Base-by-base conservation (phyloP, 2,797 vertebrate species). In the Ataeniobius toweri region DNA sequence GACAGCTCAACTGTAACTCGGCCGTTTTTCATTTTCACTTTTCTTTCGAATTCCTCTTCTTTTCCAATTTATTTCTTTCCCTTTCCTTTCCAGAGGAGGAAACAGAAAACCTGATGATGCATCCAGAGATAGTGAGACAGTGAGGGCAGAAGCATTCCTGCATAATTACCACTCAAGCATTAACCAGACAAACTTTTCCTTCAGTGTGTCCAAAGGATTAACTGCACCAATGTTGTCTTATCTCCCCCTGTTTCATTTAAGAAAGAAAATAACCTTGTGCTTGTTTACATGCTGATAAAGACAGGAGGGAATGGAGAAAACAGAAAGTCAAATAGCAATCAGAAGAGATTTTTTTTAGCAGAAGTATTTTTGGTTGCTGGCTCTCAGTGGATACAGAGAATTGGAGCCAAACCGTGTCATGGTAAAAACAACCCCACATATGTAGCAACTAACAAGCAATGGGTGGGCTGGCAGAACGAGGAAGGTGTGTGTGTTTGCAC, bases 161-260 rank as follows among this genome's bases (percentile, higher is more conserved):
- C 89, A 93, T 92, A 94, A 94, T 95, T 94, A 94, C 89, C 82
- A 90, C 70, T 82, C 61, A 55, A 89, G 89, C 92, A 92, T 92
- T 90, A 89, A 87, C 86, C 85, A 89, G 90, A 93, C 92, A 92
- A 93, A 93, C 91, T 92, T 92, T 89, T 94, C 94, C 94, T 94
- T 94, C 94, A 94, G 93, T 89, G 89, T 92, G 93, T 94, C 94
- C 92, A 92, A 94, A 94, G 94, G 95, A 95, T 95, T 95, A 94
- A 94, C 92, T 92, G 89, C 78, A 84, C 89, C 88, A 86, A 76
- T 83, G 91, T 93, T 89, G 85, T 92, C 93, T 94, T 93, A 94
- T 93, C 92, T 89, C 55, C 68, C 85, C 88, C 81, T 80, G 88
- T 88, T 92, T 93, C 87, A 85, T 93, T 93, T 91, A 92, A 94